Evolutionary conservation across 1,140 invertebrate genomes (phyloP).

Genomic region (Trichonephila clavata): DNA sequence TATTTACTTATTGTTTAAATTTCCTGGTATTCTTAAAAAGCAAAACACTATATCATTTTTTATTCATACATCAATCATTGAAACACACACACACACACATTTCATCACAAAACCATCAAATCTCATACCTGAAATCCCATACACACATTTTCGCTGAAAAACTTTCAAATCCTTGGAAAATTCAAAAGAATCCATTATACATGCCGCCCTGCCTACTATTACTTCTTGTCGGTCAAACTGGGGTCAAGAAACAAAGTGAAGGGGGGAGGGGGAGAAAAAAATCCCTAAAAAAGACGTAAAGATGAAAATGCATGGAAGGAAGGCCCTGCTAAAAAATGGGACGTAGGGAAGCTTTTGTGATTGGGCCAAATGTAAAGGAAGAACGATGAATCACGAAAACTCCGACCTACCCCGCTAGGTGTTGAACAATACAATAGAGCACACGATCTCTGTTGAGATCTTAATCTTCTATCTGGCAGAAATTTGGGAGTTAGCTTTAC

Average conservation of each 20-base stretch:
- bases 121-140: no score
- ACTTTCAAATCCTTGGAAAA: not conserved
- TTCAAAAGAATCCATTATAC: not conserved
- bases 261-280: not conserved
- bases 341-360: constrained; percentile 11
- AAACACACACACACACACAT: no score
- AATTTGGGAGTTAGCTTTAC: no score
- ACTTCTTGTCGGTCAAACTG: not conserved
- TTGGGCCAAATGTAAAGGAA: constrained; percentile 50
- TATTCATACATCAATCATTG: no score
- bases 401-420: constrained; percentile 59
- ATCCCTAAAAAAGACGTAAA: not conserved
- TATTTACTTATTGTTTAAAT: no score
- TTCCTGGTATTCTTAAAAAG: no score
- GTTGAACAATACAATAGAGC: no score
- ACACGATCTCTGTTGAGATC: no score
- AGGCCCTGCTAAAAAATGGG: constrained; percentile 52
- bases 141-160: no score
- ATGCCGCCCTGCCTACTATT: not conserved
- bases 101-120: no score
- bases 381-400: constrained; percentile 64
- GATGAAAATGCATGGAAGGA: not conserved
- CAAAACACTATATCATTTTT: no score
- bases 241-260: not conserved
- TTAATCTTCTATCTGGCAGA: no score